Evolutionary conservation across 1,140 invertebrate genomes (phyloP).

Genomic region (Wasmannia auropunctata): DNA sequence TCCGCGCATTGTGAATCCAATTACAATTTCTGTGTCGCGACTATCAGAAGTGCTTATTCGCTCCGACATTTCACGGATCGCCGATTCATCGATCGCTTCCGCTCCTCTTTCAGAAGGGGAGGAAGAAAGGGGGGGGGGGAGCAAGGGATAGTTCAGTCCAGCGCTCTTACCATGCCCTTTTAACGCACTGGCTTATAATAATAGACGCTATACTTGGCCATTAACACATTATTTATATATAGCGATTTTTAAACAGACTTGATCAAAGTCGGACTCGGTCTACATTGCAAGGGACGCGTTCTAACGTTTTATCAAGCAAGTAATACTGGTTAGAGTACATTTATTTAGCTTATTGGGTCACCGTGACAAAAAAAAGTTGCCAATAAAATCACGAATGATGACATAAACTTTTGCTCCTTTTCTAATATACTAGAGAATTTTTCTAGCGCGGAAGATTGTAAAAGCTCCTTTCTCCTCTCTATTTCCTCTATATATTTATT

Average conservation of each 20-base stretch:
- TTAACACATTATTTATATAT: conserved; percentile 24
- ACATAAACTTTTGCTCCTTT: background rate
- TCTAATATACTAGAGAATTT: too few relatives aligned
- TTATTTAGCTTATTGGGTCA: background rate
- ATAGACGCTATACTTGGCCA: background rate
- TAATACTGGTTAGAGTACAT: background rate
- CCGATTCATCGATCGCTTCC: conserved; percentile 46
- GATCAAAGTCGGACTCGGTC: background rate
- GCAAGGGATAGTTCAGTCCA: background rate
- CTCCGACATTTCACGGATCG: conserved; percentile 42
- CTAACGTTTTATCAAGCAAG: conserved; percentile 1
- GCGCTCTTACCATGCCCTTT: conserved; percentile 19
- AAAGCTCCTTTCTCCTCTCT: background rate
- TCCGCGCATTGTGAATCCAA: conserved; percentile 37
- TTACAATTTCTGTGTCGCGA: conserved; percentile 36
- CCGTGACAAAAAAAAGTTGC: too few relatives aligned
- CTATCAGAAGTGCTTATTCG: conserved; percentile 20
- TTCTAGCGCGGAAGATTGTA: too few relatives aligned
- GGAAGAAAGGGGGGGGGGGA: too few relatives aligned
- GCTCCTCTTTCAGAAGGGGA: conserved; percentile 21
- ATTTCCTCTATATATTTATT: background rate
- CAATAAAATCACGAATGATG: background rate
- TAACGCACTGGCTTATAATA: conserved; percentile 12
- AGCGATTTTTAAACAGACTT: background rate
- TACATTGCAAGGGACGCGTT: background rate